A percentile compares a stretch with the other conserved stretches of the same genome.
These are phyloP conservation scores for Thermophis baileyi DNA, from an alignment of 2,113 vertebrate genomes.

Conservation along the genomic window DNA sequence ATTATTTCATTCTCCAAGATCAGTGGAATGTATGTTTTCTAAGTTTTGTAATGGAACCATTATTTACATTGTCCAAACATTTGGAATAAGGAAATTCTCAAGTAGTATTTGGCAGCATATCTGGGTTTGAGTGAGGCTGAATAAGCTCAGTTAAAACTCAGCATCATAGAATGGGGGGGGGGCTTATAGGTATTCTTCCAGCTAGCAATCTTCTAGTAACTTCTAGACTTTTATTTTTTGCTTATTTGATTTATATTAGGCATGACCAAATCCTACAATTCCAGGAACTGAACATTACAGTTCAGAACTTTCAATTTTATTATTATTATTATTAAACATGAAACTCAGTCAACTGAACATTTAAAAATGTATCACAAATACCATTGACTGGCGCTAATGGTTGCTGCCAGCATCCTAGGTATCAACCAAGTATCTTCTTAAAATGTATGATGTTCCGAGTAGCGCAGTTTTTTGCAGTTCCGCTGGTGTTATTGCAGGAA, in stretches of 20 bases:
- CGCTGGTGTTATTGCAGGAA: too few species aligned
- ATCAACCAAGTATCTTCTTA: too few species aligned
- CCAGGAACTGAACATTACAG: not conserved
- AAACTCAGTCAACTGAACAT: too few species aligned
- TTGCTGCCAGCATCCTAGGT: too few species aligned
- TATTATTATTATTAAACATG: too few species aligned
- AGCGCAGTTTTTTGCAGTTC: too few species aligned
- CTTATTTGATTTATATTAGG: not conserved
- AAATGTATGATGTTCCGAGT: too few species aligned
- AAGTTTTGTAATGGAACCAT: not conserved
- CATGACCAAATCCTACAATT: not conserved
- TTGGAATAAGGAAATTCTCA: not conserved
- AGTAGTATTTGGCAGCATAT: not conserved
- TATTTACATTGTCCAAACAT: not conserved
- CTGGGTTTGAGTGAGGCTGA: not conserved
- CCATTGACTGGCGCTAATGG: too few species aligned
- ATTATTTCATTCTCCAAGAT: not conserved
- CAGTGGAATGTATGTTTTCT: not conserved
- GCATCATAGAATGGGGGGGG: not conserved
- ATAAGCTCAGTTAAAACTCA: not conserved
- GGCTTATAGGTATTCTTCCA: not conserved
- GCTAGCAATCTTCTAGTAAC: not conserved
- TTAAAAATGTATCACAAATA: too few species aligned
- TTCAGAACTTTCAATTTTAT: not conserved
- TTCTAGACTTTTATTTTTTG: not conserved